phyloP scores from a whole-genome alignment of 2,113 vertebrate genomes.

The Bucco capensis region DNA sequence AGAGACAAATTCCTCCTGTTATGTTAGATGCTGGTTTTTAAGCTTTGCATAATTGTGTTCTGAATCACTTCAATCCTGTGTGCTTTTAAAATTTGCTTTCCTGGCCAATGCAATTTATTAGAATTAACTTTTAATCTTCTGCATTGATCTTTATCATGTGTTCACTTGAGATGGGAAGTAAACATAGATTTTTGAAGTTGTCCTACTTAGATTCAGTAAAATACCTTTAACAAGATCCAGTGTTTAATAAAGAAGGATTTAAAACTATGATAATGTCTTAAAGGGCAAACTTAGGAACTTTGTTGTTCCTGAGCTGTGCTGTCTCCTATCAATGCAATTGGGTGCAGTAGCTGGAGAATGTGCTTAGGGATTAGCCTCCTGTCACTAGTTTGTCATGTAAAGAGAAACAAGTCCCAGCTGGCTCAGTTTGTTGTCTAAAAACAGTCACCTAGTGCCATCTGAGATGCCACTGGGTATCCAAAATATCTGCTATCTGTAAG shows the following conservation, averaged over 20 bases:
- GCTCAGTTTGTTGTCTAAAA: not conserved
- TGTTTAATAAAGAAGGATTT: not conserved
- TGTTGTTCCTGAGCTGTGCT: not conserved
- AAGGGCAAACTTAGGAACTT: not conserved
- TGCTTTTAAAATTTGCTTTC: not conserved
- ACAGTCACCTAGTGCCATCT: not conserved
- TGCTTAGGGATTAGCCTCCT: not conserved
- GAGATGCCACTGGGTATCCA: not conserved
- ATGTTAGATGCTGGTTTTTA: not conserved
- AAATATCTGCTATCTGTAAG: not conserved
- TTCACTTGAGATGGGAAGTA: not conserved
- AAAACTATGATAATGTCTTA: not conserved
- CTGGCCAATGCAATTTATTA: not conserved
- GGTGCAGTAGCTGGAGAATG: not conserved
- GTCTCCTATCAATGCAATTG: fast-evolving
- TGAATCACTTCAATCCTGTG: not conserved
- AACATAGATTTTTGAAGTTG: slow-evolving; percentile 2
- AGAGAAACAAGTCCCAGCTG: not conserved
- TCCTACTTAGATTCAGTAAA: not conserved
- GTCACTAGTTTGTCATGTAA: fast-evolving
- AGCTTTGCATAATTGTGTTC: not conserved
- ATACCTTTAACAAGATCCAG: not conserved
- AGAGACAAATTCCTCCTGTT: not conserved
- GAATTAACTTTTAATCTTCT: slow-evolving; percentile 1
- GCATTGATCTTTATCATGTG: not conserved